Evolutionary conservation across 2,797 vertebrate genomes (phyloP).

Genomic region (Diplodus sargus): DNA sequence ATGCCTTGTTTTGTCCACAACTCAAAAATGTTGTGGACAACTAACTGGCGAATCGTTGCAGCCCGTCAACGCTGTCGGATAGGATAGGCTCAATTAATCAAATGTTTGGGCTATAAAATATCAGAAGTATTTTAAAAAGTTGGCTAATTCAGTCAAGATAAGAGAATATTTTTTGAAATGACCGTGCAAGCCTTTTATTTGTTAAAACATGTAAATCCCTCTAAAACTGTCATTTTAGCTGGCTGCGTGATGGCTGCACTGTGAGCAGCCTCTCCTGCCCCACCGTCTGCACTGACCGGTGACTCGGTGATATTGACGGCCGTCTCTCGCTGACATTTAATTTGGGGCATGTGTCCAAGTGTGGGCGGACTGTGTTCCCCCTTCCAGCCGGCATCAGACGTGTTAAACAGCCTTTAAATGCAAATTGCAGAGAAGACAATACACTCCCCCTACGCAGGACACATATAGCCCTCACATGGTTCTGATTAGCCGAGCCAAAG

Average conservation of each 20-base stretch:
- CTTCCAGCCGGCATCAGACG: conserved; percentile 35
- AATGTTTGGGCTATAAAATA: neutral
- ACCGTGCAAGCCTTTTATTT: too few relatives aligned
- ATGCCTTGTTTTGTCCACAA: too few relatives aligned
- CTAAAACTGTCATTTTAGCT: neutral
- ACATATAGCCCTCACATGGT: conserved; percentile 69
- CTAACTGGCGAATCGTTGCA: too few relatives aligned
- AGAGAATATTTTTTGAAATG: too few relatives aligned
- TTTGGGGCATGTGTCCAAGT: conserved; percentile 49
- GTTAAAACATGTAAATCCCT: too few relatives aligned
- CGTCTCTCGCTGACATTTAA: conserved; percentile 43
- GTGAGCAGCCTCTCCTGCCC: conserved; percentile 21
- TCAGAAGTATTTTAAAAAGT: too few relatives aligned
- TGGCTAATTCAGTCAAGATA: too few relatives aligned
- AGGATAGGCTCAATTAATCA: neutral
- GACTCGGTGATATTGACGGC: conserved; percentile 32
- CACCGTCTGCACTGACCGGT: conserved; percentile 5
- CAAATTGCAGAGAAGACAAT: conserved; percentile 74
- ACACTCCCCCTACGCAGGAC: conserved; percentile 50
- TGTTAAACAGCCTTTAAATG: conserved; percentile 69
- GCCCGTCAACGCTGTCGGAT: too few relatives aligned
- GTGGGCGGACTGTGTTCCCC: conserved; percentile 41
- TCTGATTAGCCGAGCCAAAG: conserved; percentile 71
- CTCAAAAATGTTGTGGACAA: too few relatives aligned
- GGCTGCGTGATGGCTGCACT: neutral